Evolutionary conservation across 2,113 vertebrate species (phyloP).

Genomic region (Meleagris gallopavo): DNA sequence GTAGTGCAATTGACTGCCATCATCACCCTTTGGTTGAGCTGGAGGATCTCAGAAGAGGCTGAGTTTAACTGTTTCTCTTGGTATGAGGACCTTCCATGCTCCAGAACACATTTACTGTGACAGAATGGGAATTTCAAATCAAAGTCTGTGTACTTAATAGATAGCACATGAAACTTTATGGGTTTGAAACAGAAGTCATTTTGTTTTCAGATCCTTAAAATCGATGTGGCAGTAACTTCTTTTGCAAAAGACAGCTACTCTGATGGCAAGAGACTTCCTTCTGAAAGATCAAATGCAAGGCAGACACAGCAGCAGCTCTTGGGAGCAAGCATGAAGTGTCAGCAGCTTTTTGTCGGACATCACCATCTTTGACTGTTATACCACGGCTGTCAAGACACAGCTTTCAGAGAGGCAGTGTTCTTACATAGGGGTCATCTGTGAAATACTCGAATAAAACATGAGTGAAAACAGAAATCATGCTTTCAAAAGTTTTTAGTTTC

Average conservation of each 20-base stretch:
- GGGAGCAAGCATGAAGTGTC: constrained; percentile 12
- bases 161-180: neutral
- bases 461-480: neutral
- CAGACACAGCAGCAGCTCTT: neutral
- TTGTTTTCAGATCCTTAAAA: constrained; percentile 23
- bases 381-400: neutral
- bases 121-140: neutral
- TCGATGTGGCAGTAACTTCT: constrained; percentile 52
- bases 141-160: neutral
- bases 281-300: constrained; percentile 7
- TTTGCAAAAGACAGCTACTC: constrained; percentile 42
- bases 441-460: neutral
- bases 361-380: neutral
- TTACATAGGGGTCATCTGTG: neutral
- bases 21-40: neutral
- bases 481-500: neutral
- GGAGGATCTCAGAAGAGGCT: neutral
- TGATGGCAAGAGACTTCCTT: constrained; percentile 42
- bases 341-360: constrained; percentile 58
- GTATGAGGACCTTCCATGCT: neutral
- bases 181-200: neutral
- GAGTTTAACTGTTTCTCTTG: neutral
- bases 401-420: neutral
- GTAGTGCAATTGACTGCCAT: neutral
- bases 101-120: neutral